A percentile compares a stretch with the other conserved stretches of the same genome.
These are phyloP conservation scores for Meloidogyne floridensis DNA, from an alignment of 1,140 invertebrate species.

Conservation along the genomic window DNA sequence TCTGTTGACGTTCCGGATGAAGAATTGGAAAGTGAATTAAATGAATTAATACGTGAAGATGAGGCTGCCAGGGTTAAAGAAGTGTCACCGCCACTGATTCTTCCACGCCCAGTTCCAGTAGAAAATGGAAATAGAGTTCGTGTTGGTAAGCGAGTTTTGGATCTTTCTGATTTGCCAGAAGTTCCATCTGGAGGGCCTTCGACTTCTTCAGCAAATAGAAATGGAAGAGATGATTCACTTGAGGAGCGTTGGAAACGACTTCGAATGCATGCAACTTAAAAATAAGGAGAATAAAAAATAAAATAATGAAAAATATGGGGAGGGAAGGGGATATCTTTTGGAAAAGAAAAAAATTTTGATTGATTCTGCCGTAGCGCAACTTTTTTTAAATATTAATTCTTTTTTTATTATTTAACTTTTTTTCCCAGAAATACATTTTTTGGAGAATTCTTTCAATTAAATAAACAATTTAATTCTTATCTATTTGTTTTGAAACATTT, in stretches of 20 bases:
- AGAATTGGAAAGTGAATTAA: slow-evolving; percentile 50
- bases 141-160: slow-evolving; percentile 43
- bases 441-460: background rate
- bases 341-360: background rate
- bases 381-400: background rate
- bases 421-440: background rate
- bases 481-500: background rate
- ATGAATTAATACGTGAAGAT: slow-evolving; percentile 45
- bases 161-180: slow-evolving; percentile 46
- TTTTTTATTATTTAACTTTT: background rate
- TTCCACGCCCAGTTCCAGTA: background rate
- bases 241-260: slow-evolving; percentile 41
- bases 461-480: background rate
- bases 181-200: slow-evolving; percentile 38
- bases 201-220: background rate
- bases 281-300: background rate
- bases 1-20: slow-evolving; percentile 16
- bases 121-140: slow-evolving; percentile 39
- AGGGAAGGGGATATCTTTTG: background rate
- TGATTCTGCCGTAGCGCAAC: background rate
- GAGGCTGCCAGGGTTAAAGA: background rate
- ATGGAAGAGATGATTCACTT: slow-evolving; percentile 19
- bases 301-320: background rate
- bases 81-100: background rate
- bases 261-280: slow-evolving; percentile 29